A percentile compares a stretch with the other conserved stretches of the same genome.
Evolutionary conservation across 2,797 vertebrate genomes (phyloP).

Genomic region (Tragopan temminckii): DNA sequence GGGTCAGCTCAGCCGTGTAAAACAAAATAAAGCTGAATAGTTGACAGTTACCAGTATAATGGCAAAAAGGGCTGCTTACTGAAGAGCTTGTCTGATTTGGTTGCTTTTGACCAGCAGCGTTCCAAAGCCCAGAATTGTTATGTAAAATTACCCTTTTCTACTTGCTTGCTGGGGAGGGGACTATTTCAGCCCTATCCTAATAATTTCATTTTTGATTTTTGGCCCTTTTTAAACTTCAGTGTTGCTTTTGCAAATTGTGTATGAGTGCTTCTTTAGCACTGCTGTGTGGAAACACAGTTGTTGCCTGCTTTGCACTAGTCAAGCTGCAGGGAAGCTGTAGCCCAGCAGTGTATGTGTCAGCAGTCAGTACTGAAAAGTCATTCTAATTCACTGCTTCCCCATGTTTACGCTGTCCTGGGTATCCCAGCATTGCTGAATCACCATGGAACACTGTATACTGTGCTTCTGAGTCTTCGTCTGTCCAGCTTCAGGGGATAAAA

Average conservation of each 20-base stretch:
- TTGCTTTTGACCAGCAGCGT: background rate
- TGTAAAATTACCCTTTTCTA: background rate
- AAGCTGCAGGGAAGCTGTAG: background rate
- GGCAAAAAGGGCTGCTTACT: constrained; percentile 8
- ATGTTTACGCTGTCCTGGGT: constrained; percentile 13
- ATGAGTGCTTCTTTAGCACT: background rate
- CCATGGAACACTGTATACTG: constrained; percentile 5
- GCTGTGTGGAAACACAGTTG: constrained; percentile 29
- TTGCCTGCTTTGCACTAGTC: constrained; percentile 17
- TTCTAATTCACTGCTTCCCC: constrained; percentile 27
- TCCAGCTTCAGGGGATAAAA: constrained; percentile 52
- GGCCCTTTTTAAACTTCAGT: background rate
- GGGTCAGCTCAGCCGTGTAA: constrained; percentile 33
- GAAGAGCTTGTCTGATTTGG: background rate
- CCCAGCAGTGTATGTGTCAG: constrained; percentile 44
- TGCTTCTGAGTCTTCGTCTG: background rate
- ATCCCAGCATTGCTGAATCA: constrained; percentile 10
- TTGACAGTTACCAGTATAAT: background rate
- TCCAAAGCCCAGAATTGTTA: background rate
- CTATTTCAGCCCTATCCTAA: background rate
- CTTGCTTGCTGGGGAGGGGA: background rate
- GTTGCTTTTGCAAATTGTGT: constrained; percentile 9
- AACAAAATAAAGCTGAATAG: constrained; percentile 38
- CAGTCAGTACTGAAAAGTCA: constrained; percentile 40
- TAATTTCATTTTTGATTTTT: background rate